Base-by-base conservation (phyloP, 2,888 invertebrate species). In the Bugula neritina region DNA sequence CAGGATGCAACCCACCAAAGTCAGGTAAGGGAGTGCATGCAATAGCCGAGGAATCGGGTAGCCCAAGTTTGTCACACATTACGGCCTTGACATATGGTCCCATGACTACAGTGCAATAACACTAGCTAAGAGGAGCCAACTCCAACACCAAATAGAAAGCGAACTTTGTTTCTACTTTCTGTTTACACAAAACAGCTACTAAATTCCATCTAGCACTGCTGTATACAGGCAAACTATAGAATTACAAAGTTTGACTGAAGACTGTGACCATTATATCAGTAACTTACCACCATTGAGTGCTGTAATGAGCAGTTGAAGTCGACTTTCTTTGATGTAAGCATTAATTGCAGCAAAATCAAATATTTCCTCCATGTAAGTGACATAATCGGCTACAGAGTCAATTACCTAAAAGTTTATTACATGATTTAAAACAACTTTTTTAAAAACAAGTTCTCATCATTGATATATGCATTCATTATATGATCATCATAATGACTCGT, bases 1-100 rank as follows among this genome's bases (percentile, higher is more conserved):
- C 99, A 0, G 99, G 99, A 85, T 88, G 94, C 69, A 73, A 91
- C 52, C 96, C 96, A 1, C 98, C 98, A 84, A 99, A 99, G 86
- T 99, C 97, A 75, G 92, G 91, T 72, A 96, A 85, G 0, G 96
- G 94, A 0, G 87, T 88, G 57, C 90, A 89, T 75, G 93, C 90
- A 0, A 93, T 89, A 2, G 92, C 89, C 79, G 89, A 90, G 55
- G 87, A 86, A 1, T 88, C 86, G 1, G 89, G 85, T 0, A 93
- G 91, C 0, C 92, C 92, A 58, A 99, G 86, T 81, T 93, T 92
- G 63, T 92, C 89, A 17, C 92, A 86, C 81, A 98, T 93, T 77
- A 99, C 93, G 72, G 90, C 88, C 77, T 89, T 89, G 0, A 94
- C 93, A 85, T 99, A 99, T 0, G 96, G 92, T 0, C 99, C 99